A percentile compares a stretch with the other conserved stretches of the same genome.
Evolutionary conservation across 1,140 invertebrate genomes (phyloP).

Genomic region (Hypsibius dujardini): DNA sequence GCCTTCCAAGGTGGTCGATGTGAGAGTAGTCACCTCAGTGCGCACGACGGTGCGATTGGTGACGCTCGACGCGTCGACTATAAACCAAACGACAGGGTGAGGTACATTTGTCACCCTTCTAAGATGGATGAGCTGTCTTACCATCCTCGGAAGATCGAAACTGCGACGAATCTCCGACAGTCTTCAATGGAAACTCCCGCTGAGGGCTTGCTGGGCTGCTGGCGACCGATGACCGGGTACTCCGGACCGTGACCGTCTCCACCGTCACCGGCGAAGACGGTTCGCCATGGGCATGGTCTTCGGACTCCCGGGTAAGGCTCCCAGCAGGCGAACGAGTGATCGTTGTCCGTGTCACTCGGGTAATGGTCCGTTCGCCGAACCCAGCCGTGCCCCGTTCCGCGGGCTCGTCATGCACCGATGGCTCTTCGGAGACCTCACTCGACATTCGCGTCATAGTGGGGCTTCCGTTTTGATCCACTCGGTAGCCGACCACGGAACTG

Average conservation of each 20-base stretch:
- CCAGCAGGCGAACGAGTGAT: not conserved
- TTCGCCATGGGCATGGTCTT: not conserved
- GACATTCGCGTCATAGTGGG: not conserved
- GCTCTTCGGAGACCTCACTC: not conserved
- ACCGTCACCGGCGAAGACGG: not conserved
- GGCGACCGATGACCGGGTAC: constrained; percentile 13
- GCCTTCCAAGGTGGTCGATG: not conserved
- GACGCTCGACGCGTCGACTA: too few relatives aligned
- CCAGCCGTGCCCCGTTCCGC: not conserved
- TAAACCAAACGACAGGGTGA: too few relatives aligned
- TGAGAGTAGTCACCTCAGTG: not conserved
- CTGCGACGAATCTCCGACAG: too few relatives aligned
- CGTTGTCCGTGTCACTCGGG: not conserved
- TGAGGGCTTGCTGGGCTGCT: constrained; percentile 1
- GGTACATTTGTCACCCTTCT: too few relatives aligned
- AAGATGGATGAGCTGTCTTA: too few relatives aligned
- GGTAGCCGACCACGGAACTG: not conserved
- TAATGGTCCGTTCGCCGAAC: not conserved
- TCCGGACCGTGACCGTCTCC: not conserved
- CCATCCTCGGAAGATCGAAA: too few relatives aligned
- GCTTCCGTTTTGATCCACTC: not conserved
- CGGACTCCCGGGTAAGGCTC: not conserved
- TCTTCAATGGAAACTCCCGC: not conserved
- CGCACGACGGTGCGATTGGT: not conserved
- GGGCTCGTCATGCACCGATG: not conserved